Evolutionary conservation across 2,888 invertebrate genomes (phyloP), one percentile per base, ranked within the genome.

Genomic region (Serripes groenlandicus): DNA sequence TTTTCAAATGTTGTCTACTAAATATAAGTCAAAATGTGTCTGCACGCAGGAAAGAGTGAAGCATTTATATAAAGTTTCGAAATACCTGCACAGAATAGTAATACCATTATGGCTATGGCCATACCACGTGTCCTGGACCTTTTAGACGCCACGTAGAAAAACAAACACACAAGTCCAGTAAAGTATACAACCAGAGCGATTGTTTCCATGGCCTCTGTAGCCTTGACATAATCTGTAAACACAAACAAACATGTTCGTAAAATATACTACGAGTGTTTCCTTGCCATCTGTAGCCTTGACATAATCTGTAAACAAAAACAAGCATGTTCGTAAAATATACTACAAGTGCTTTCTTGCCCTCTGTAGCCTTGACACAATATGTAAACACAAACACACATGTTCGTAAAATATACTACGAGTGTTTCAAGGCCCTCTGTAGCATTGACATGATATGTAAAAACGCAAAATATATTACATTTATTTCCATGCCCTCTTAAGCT

Each of bases 91-190:
- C 70, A 3, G 52, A 83, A 79, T 1, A 70, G 35, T 54, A 83
- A 58, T 1, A 56, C 34, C 60, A 86, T 75, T 21, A 83, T 34
- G 3, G 86, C 37, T 18, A 86, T 75, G 26, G 86, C 86, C 86
- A 83, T 81, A 9, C 83, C 83, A 0, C 83, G 73, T 42, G 83
- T 83, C 37, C 86, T 69, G 26, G 83, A 83, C 32, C 75, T 66
- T 54, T 49, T 42, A 1, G 76, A 70, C 1, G 71, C 83, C n/a
- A 86, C 86, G 64, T 86, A 83, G 66, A 86, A 86, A 11, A 69
- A 15, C 30, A 81, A 60, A 64, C 83, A 83, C 0, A 83, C 49
- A 54, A 58, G 56, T n/a, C 77, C 28, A 7, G 81, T 73, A 37
- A 83, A 75, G 26, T 79, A 23, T 5, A 83, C 4, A 18, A 73